Conservation (phyloP, 2,113 vertebrate species). For the Cryptoleucopteryx plumbea region DNA sequence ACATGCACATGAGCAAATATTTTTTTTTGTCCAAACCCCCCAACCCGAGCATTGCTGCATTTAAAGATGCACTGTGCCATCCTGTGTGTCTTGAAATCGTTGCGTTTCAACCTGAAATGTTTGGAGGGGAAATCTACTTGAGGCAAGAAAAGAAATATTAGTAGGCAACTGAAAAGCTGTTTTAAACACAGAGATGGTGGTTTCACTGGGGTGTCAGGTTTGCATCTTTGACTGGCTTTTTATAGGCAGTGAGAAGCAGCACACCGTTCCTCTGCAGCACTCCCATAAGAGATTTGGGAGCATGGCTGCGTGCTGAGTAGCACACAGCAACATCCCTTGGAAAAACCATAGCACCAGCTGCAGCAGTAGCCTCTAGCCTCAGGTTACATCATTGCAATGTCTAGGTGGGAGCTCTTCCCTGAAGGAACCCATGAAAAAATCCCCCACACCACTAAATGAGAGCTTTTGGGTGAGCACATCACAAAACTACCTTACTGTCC, state of each 20-base stretch:
- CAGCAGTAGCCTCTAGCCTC: not conserved
- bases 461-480: not conserved
- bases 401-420: not conserved
- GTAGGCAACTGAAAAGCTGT: not conserved
- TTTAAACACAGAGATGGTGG: not conserved
- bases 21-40: not conserved
- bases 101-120: not conserved
- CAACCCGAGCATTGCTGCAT: not conserved
- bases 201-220: not conserved
- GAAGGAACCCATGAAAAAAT: not conserved
- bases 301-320: fast-evolving
- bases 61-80: not conserved
- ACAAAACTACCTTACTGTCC: not conserved
- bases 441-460: fast-evolving
- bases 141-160: not conserved
- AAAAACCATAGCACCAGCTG: not conserved
- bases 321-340: not conserved
- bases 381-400: not conserved
- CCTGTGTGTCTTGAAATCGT: not conserved
- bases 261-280: fast-evolving
- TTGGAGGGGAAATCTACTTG: not conserved
- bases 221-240: not conserved
- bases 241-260: not conserved
- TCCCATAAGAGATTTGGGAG: not conserved
- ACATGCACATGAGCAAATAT: not conserved